Percentiles rank a stretch among this genome's conserved stretches.
Conservation (phyloP, 37 sponge, comb jelly and placozoan genomes). For the Bolinopsis microptera region DNA sequence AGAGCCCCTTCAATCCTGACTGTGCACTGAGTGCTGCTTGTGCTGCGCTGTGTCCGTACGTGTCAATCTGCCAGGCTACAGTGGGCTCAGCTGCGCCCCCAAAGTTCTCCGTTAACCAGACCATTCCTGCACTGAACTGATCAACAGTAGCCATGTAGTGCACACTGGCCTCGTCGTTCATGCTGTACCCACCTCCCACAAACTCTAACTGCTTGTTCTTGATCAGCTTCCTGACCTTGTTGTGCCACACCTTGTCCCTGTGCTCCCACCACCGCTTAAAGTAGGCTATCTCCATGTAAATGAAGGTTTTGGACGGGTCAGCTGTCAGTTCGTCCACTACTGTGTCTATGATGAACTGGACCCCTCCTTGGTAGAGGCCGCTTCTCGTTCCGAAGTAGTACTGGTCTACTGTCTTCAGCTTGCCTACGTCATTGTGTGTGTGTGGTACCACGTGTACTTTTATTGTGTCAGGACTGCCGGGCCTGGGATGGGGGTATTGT, state of each 20-base stretch:
- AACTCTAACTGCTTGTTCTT: slow-evolving; percentile 84
- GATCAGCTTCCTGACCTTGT: slow-evolving; percentile 74
- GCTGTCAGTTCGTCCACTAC: slow-evolving; percentile 74
- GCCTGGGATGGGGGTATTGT: not conserved
- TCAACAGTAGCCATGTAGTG: slow-evolving; percentile 89
- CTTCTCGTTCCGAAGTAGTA: slow-evolving; percentile 84
- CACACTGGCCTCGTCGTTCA: slow-evolving; percentile 94
- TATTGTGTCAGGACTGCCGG: not conserved
- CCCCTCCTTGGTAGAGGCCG: slow-evolving; percentile 60
- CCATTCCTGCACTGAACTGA: slow-evolving; percentile 68
- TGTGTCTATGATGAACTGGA: slow-evolving; percentile 83
- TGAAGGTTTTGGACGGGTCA: slow-evolving; percentile 74
- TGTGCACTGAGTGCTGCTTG: slow-evolving; percentile 75
- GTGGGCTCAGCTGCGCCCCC: slow-evolving; percentile 9
- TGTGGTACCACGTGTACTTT: slow-evolving; percentile 93
- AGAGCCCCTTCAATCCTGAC: slow-evolving; percentile 89
- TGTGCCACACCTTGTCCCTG: slow-evolving; percentile 69
- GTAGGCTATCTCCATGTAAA: slow-evolving; percentile 88
- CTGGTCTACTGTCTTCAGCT: slow-evolving; percentile 95
- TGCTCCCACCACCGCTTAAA: slow-evolving; percentile 85
- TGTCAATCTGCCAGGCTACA: slow-evolving; percentile 58
- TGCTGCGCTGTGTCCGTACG: slow-evolving; percentile 68
- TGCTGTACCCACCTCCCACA: slow-evolving; percentile 92
- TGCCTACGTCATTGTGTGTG: slow-evolving; percentile 98
- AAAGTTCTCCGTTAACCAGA: slow-evolving; percentile 10